Base-by-base conservation (phyloP, 1,140 invertebrate genomes). In the Anadara kagoshimensis region DNA sequence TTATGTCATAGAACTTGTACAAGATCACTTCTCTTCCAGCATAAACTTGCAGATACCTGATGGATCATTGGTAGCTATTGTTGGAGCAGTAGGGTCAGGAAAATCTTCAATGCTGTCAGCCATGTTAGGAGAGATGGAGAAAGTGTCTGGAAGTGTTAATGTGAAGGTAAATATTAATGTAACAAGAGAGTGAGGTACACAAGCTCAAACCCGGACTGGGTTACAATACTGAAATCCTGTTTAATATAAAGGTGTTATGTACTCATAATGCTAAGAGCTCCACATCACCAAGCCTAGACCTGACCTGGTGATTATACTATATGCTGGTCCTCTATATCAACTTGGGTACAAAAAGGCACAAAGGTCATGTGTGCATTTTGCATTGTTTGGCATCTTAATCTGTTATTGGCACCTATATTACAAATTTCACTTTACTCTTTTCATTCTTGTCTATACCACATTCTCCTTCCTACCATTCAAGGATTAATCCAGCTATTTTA, bases 21-120 rank as follows among this genome's bases (percentile, higher is more conserved):
- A 36, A 36, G 29, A 36, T 45, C 1, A 26, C 29, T 66, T 63
- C 43, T 18, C 29, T 67, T 77, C 16, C 76, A 89, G 87, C 51
- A 87, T 89, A 57, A 80, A 82, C 59, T 51, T 89, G 24, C 59
- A 80, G 20, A 72, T 88, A 14, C 71, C 81, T 47, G 74, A 90
- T 78, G 85, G 88, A 29, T 76, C 75, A 10, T 68, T 88, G 47
- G 89, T 92, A 14, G 86, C 87, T 53, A 83, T 89, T 14, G 87
- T 89, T 82, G 94, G 94, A 5, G 81, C 88, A 16, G 92, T 94
- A 11, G 93, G 93, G 18, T 90, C 91, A 81, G 94, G 94, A 12
- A 95, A 94, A 83, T 92, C 92, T 24, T 93, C 93, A 36, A 83
- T 94, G 2, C 79, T 94, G 16, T 89, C 91, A 47, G 91, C 93